Base-by-base conservation (phyloP, 2,113 vertebrate species). In the Cebus imitator region DNA sequence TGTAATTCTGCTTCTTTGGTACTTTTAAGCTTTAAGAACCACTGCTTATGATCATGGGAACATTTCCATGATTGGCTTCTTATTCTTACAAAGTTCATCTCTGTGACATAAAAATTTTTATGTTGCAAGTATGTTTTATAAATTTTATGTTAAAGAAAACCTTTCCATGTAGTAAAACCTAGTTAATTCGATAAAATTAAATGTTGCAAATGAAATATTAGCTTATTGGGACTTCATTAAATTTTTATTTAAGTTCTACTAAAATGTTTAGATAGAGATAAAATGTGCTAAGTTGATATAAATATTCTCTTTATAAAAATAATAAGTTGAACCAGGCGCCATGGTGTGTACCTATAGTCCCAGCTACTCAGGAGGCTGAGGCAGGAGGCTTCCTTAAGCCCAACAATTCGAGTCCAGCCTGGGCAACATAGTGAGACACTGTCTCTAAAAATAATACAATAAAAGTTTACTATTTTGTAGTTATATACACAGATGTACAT, bases 111-210 rank as follows among this genome's bases (percentile, higher is more conserved):
- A n/a, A 57, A 35, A n/a, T 84, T 90, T 96, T 95, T 94, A 66
- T 93, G 37, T 95, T 87, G 52, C 20, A 75, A 82, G 61, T 93
- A 70, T 83, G 23, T 93, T 95, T 96, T 93, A 93, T 66, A 78
- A 79, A 83, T 91, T 82, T 89, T 91, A 8, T 81, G 43, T 91
- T 93, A 57, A 89, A 93, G n/a, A 87, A 88, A 80, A 73, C 2
- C 13, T 91, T 87, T 87, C 18, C 20, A 61, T 70, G 64, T 84
- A 84, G 61, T 78, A 58, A 88, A 90, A 35, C 8, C n/a, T 57
- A 87, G 79, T 70, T 90, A 52, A 82, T 87, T 94, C 16, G 73
- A 32, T 90, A 87, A 90, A 97, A 92, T 91, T 91, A 88, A 97
- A 96, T 94, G 7, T 81, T 80, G 5, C 80, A 79, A 83, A 50